Evolutionary conservation across 2,888 invertebrate genomes (phyloP).

Genomic region (Leptinotarsa haldemani): DNA sequence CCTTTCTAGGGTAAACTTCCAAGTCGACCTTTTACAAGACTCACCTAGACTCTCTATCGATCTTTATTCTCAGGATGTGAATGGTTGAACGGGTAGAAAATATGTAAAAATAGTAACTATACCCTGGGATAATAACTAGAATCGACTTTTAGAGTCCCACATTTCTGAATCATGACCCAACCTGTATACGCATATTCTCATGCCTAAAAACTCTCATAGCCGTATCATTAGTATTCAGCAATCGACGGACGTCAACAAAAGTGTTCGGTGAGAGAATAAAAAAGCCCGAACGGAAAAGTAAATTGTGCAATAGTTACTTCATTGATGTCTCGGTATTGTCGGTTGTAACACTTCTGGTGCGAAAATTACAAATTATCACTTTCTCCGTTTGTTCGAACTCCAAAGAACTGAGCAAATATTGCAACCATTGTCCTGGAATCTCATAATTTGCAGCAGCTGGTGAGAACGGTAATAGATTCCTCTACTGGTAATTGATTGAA

Average conservation of each 20-base stretch:
- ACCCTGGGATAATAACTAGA: neutral
- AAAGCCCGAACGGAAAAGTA: constrained; percentile 45
- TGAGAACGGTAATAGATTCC: neutral
- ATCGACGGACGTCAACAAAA: constrained; percentile 31
- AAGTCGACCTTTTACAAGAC: too few relatives aligned
- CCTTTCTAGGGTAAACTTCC: too few relatives aligned
- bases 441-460: constrained; percentile 3
- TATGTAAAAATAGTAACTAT: neutral
- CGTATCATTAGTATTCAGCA: constrained; percentile 36
- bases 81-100: too few relatives aligned
- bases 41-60: too few relatives aligned
- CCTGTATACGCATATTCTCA: constrained; percentile 34
- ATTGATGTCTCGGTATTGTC: constrained; percentile 57
- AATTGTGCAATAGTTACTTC: constrained; percentile 61
- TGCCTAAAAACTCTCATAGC: constrained; percentile 27
- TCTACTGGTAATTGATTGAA: neutral
- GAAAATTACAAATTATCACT: constrained; percentile 47
- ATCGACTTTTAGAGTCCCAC: neutral
- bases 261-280: constrained; percentile 40
- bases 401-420: constrained; percentile 8
- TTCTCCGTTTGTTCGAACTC: constrained; percentile 33
- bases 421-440: constrained; percentile 14
- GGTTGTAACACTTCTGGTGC: constrained; percentile 55
- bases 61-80: too few relatives aligned
- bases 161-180: neutral